Percentiles rank a stretch among this genome's conserved stretches.
These are phyloP conservation scores for Papilio polytes DNA, from an alignment of 1,140 invertebrate species.

Conservation along the genomic window DNA sequence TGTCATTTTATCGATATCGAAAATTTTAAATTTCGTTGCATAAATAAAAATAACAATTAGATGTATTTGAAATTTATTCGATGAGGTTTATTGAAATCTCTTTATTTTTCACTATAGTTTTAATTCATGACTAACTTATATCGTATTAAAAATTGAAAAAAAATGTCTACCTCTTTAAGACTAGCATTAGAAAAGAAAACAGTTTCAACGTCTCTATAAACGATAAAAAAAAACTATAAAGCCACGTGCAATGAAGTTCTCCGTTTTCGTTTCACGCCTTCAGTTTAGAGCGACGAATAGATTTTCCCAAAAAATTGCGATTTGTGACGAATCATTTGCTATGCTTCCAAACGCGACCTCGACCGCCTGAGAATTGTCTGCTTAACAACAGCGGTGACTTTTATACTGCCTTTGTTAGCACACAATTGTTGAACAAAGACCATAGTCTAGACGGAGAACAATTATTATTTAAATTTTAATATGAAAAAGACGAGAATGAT, in stretches of 20 bases:
- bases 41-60: neutral
- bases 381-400: neutral
- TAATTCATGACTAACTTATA: neutral
- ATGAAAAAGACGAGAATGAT: too few relatives aligned
- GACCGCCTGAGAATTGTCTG: slow-evolving; percentile 4
- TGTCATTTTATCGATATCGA: neutral
- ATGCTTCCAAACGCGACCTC: slow-evolving; percentile 40
- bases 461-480: neutral
- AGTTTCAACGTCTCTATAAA: neutral
- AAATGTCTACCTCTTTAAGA: too few relatives aligned
- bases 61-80: too few relatives aligned
- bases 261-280: slow-evolving; percentile 10
- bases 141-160: too few relatives aligned
- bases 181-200: neutral
- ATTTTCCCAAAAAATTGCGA: slow-evolving; percentile 66
- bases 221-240: neutral
- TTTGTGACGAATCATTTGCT: slow-evolving; percentile 55
- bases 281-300: slow-evolving; percentile 43
- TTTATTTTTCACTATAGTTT: neutral
- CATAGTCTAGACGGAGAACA: neutral
- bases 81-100: too few relatives aligned
- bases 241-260: slow-evolving; percentile 9
- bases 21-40: neutral
- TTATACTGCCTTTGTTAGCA: neutral
- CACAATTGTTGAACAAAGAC: neutral